These are phyloP conservation scores for Heliconius congener DNA, from an alignment of 1,140 invertebrate species.

Conservation along the genomic window DNA sequence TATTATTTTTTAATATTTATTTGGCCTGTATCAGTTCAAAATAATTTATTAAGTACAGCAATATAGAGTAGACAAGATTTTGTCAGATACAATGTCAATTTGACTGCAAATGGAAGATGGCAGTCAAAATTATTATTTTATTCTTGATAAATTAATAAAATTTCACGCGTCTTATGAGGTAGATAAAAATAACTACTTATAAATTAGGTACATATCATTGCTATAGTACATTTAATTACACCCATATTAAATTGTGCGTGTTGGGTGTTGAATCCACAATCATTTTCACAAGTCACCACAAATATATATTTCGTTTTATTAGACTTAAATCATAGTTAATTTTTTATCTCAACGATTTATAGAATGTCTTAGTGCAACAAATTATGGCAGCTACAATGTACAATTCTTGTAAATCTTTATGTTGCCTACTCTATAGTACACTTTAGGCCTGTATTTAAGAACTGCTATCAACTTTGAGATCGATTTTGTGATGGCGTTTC, in stretches of 20 bases:
- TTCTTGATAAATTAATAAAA: not conserved
- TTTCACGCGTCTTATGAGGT: not conserved
- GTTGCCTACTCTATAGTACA: not conserved
- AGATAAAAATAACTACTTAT: not conserved
- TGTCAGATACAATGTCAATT: not conserved
- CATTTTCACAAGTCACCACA: too few species aligned
- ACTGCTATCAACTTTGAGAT: too few species aligned
- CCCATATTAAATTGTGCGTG: not conserved
- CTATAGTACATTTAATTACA: not conserved
- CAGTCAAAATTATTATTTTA: not conserved
- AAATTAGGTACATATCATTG: not conserved
- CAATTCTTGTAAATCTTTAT: too few species aligned
- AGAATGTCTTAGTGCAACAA: too few species aligned
- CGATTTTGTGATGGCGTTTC: too few species aligned
- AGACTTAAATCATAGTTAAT: too few species aligned
- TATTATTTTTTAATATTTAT: slow-evolving; percentile 39
- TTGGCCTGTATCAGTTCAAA: slow-evolving; percentile 56
- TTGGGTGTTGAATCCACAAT: not conserved
- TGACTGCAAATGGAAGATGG: slow-evolving; percentile 5
- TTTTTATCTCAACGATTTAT: too few species aligned
- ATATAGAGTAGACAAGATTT: not conserved
- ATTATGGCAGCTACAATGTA: too few species aligned
- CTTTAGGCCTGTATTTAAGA: not conserved
- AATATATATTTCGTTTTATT: too few species aligned
- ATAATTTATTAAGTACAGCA: slow-evolving; percentile 12